phyloP scores from a whole-genome alignment of 2,113 vertebrate genomes.

The Amphiprion percula region DNA sequence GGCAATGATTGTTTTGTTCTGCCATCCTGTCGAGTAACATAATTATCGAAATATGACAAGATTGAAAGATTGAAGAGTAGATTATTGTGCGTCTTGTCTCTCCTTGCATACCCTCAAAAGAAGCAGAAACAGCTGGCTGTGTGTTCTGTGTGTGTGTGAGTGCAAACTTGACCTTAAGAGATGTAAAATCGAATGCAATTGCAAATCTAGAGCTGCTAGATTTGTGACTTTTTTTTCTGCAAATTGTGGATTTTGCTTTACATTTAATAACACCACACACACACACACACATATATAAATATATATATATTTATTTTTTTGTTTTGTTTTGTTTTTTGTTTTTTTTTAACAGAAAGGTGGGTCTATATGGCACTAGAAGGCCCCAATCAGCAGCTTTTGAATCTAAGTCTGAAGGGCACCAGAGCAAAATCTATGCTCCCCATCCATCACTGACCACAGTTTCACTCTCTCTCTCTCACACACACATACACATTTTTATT shows the following conservation, averaged over 20 bases:
- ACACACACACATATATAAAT: no score
- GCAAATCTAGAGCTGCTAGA: constrained; percentile 40
- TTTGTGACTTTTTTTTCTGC: constrained; percentile 6
- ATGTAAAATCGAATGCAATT: constrained; percentile 19
- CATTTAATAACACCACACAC: background rate
- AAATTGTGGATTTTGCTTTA: background rate
- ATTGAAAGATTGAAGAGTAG: constrained; percentile 19
- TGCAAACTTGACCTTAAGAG: constrained; percentile 30
- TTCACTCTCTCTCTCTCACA: constrained; percentile 9
- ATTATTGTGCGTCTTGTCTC: constrained; percentile 10
- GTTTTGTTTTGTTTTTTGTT: no score
- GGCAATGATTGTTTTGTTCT: constrained; percentile 42
- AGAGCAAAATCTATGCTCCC: constrained; percentile 15
- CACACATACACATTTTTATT: background rate
- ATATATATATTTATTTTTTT: no score
- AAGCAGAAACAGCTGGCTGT: constrained; percentile 38
- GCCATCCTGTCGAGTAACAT: constrained; percentile 33
- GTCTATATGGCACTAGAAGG: constrained; percentile 13
- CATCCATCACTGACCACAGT: constrained; percentile 39
- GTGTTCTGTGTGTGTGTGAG: constrained; percentile 2
- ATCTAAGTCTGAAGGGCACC: constrained; percentile 43
- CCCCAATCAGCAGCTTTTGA: constrained; percentile 50
- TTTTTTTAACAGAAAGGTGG: background rate
- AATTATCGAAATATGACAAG: constrained; percentile 40
- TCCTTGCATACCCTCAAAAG: constrained; percentile 16